These are phyloP conservation scores for Strigops habroptila DNA, from an alignment of 2,113 vertebrate species.

Conservation along the genomic window DNA sequence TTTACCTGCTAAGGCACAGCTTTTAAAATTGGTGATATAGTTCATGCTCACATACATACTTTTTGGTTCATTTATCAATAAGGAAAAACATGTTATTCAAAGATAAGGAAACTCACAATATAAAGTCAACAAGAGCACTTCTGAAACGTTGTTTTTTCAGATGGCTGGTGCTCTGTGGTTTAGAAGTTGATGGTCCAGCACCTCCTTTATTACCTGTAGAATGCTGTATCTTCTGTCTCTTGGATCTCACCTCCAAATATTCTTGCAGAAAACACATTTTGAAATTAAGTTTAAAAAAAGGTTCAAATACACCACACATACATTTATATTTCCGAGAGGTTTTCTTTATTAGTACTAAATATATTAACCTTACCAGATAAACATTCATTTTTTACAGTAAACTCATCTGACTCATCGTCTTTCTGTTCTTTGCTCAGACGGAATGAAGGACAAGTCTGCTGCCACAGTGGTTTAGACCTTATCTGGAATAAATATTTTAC, in stretches of 20 bases:
- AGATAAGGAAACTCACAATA: constrained; percentile 65
- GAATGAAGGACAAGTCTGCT: constrained; percentile 68
- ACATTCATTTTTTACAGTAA: constrained; percentile 46
- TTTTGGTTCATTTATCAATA: background rate
- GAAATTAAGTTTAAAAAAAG: background rate
- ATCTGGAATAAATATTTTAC: constrained; percentile 51
- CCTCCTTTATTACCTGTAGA: background rate
- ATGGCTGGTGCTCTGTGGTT: background rate
- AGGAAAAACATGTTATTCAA: background rate
- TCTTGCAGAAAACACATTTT: constrained; percentile 22
- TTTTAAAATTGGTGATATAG: background rate
- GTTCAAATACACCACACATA: background rate
- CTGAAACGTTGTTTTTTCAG: constrained; percentile 69
- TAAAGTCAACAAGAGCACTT: constrained; percentile 74
- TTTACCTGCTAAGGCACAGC: background rate
- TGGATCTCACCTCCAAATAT: background rate
- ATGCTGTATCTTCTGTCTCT: constrained; percentile 14
- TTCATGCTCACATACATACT: background rate
- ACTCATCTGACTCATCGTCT: constrained; percentile 1
- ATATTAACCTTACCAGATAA: constrained; percentile 66
- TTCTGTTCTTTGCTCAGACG: constrained; percentile 33
- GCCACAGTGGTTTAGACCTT: constrained; percentile 73
- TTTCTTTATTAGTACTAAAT: background rate
- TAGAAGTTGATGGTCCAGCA: constrained; percentile 40
- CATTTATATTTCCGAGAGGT: background rate